These are phyloP conservation scores for Anadara kagoshimensis DNA, from an alignment of 1,140 invertebrate species.

Conservation along the genomic window DNA sequence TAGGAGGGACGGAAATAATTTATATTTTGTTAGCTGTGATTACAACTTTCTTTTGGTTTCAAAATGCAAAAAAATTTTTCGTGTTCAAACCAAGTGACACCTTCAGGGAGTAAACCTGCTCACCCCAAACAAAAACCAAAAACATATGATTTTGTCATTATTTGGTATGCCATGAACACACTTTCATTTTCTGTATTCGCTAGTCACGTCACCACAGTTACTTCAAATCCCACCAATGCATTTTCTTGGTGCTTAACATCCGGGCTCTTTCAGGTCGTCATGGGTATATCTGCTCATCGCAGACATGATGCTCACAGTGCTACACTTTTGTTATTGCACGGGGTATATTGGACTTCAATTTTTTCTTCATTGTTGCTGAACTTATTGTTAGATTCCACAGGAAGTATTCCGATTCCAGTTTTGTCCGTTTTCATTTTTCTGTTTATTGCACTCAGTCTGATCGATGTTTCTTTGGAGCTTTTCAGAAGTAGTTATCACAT, in stretches of 20 bases:
- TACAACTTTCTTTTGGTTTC: conserved; percentile 16
- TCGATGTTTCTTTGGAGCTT: conserved; percentile 50
- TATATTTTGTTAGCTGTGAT: conserved; percentile 6
- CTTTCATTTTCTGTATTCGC: conserved; percentile 50
- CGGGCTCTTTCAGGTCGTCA: conserved; percentile 50
- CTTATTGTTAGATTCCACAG: conserved; percentile 15
- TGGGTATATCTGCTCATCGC: conserved; percentile 46
- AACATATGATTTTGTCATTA: conserved; percentile 1
- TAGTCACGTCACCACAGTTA: conserved; percentile 46
- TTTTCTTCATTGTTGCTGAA: conserved; percentile 43
- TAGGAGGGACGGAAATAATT: neutral
- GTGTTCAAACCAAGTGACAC: neutral
- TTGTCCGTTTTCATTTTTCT: conserved; percentile 45
- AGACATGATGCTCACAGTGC: conserved; percentile 39
- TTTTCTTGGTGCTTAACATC: conserved; percentile 54
- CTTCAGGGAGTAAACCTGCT: neutral
- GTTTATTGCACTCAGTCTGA: conserved; percentile 37
- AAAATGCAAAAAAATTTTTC: neutral
- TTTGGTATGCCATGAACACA: conserved; percentile 52
- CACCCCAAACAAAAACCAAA: neutral
- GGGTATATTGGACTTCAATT: conserved; percentile 52
- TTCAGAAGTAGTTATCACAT: conserved; percentile 48
- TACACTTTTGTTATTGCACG: conserved; percentile 44
- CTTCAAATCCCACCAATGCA: conserved; percentile 6
- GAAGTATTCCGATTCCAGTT: conserved; percentile 40